These are phyloP conservation scores for Sceloporus undulatus DNA, from an alignment of 2,113 vertebrate genomes.

Conservation along the genomic window DNA sequence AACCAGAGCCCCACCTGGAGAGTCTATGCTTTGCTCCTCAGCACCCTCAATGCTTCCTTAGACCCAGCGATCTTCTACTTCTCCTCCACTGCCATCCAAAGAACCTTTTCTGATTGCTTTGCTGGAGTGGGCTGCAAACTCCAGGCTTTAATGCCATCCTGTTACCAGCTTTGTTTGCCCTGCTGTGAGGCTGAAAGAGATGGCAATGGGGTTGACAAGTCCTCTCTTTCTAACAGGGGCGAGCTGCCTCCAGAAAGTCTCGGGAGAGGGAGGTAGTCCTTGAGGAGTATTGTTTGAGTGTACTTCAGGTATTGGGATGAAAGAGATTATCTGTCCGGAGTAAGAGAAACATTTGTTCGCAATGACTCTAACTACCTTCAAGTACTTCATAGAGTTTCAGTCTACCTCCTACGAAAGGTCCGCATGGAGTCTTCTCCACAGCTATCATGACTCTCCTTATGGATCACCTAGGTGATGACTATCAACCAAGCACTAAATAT, in stretches of 20 bases:
- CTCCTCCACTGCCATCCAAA: conserved; percentile 82
- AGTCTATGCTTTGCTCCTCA: conserved; percentile 80
- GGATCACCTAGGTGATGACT: not conserved
- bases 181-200: not conserved
- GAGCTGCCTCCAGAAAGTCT: not conserved
- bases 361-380: not conserved
- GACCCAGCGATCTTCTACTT: conserved; percentile 92
- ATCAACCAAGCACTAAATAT: not conserved
- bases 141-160: not conserved
- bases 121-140: not conserved
- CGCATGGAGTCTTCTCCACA: not conserved
- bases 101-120: conserved; percentile 52
- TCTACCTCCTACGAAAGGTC: not conserved
- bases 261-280: not conserved
- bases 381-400: not conserved
- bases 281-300: too few relatives aligned
- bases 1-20: conserved; percentile 81
- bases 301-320: not conserved
- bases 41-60: conserved; percentile 87
- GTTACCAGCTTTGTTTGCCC: not conserved
- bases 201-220: not conserved
- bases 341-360: not conserved
- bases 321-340: not conserved
- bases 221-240: not conserved
- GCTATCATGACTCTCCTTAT: not conserved